These are phyloP conservation scores for Eupsittula cactorum DNA, from an alignment of 2,113 vertebrate genomes.

Conservation along the genomic window DNA sequence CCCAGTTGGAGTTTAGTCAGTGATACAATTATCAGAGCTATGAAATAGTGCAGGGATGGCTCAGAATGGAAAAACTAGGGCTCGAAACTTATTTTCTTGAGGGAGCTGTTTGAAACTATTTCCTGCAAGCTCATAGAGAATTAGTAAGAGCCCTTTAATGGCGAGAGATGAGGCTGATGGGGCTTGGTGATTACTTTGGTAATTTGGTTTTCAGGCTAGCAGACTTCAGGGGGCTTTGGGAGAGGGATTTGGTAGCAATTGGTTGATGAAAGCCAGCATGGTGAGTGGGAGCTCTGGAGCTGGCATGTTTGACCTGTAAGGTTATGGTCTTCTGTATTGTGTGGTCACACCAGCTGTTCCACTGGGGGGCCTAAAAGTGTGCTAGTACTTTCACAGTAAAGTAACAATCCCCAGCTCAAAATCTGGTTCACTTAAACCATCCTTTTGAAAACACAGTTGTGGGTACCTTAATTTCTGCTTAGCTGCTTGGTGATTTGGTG, in stretches of 20 bases:
- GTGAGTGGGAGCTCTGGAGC: not conserved
- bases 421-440: not conserved
- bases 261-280: not conserved
- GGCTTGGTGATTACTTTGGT: not conserved
- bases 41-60: conserved; percentile 70
- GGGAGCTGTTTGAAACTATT: conserved; percentile 15
- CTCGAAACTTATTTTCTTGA: conserved; percentile 29
- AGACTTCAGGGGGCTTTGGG: not conserved
- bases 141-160: not conserved
- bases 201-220: not conserved
- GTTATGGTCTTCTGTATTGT: not conserved
- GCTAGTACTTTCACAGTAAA: not conserved
- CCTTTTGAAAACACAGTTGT: not conserved
- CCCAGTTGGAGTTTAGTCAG: conserved; percentile 75
- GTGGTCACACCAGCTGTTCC: not conserved
- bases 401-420: not conserved
- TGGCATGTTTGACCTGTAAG: not conserved
- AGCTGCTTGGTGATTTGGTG: not conserved
- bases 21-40: conserved; percentile 68
- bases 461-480: not conserved
- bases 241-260: not conserved
- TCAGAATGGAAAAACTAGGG: conserved; percentile 55
- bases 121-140: not conserved
- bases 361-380: not conserved
- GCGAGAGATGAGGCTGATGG: not conserved